These are phyloP conservation scores for Sminthurides aquaticus DNA, from an alignment of 2,888 invertebrate genomes.

Conservation along the genomic window DNA sequence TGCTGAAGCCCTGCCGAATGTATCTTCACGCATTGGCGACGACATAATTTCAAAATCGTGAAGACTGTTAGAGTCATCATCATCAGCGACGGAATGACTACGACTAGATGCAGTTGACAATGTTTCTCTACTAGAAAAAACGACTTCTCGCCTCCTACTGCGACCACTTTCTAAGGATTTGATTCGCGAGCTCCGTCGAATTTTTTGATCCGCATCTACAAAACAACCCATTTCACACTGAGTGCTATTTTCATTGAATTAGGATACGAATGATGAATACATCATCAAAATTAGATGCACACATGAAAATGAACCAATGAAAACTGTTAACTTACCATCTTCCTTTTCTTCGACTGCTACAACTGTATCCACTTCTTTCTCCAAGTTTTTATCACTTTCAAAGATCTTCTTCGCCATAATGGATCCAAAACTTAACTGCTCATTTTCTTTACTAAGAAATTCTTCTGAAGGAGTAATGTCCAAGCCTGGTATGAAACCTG, in stretches of 20 bases:
- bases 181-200: constrained; percentile 40
- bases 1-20: neutral
- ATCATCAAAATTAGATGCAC: too few relatives aligned
- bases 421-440: constrained; percentile 8
- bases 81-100: constrained; percentile 26
- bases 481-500: constrained; percentile 26
- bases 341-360: neutral
- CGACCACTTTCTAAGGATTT: constrained; percentile 37
- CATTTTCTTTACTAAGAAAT: constrained; percentile 1
- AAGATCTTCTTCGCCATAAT: constrained; percentile 16
- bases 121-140: constrained; percentile 24
- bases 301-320: too few relatives aligned
- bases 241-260: neutral
- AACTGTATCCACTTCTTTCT: neutral
- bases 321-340: neutral
- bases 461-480: constrained; percentile 18
- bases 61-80: constrained; percentile 34
- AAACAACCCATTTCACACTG: neutral
- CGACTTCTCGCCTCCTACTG: constrained; percentile 37
- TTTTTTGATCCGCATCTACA: constrained; percentile 30
- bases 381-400: neutral
- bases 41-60: constrained; percentile 16
- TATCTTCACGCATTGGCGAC: constrained; percentile 14
- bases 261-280: too few relatives aligned
- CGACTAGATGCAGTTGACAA: constrained; percentile 22